Evolutionary conservation across 2,888 invertebrate species (phyloP).

Genomic region (Gasteruption jaculator): DNA sequence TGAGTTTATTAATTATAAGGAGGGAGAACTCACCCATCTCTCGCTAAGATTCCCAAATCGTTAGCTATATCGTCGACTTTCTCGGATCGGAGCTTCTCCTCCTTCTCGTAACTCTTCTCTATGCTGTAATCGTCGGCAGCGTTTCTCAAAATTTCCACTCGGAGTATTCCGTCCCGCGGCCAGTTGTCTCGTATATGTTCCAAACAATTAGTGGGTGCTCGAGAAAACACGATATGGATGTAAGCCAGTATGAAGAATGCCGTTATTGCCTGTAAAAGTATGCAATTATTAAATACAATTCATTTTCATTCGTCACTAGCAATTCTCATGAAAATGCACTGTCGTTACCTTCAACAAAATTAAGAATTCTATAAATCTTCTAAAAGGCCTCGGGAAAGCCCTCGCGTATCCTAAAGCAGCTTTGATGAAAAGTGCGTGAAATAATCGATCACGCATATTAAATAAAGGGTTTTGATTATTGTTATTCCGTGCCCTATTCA

Average conservation of each 20-base stretch:
- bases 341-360: constrained; percentile 75
- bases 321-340: not conserved
- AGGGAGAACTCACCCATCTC: constrained; percentile 59
- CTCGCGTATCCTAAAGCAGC: constrained; percentile 88
- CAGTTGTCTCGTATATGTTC: constrained; percentile 83
- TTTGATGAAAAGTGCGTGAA: constrained; percentile 92
- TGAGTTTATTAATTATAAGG: constrained; percentile 3
- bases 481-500: constrained; percentile 45
- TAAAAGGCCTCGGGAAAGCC: constrained; percentile 77
- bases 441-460: constrained; percentile 85
- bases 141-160: constrained; percentile 81
- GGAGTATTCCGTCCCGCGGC: constrained; percentile 92
- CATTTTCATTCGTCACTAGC: not conserved
- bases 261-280: constrained; percentile 62
- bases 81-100: constrained; percentile 67
- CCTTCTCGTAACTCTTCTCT: constrained; percentile 80
- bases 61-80: constrained; percentile 59
- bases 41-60: constrained; percentile 62
- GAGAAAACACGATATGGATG: constrained; percentile 91
- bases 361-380: constrained; percentile 80
- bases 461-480: constrained; percentile 70
- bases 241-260: constrained; percentile 90
- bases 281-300: not conserved
- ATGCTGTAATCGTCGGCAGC: constrained; percentile 71
- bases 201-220: constrained; percentile 89